phyloP scores from a whole-genome alignment of 2,797 vertebrate genomes.

The Cyclopterus lumpus region DNA sequence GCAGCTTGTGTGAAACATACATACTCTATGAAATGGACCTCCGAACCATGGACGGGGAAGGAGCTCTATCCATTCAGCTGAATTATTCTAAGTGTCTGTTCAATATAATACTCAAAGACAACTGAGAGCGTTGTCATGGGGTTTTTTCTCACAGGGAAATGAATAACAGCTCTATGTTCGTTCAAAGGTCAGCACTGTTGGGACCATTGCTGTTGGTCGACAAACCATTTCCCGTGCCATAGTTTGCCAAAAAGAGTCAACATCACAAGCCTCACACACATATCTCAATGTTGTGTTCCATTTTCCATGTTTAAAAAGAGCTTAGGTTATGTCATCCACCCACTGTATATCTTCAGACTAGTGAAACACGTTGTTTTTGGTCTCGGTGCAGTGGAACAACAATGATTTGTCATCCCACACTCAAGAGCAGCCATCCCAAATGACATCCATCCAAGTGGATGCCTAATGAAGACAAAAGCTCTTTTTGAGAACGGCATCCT shows the following conservation, averaged over 20 bases:
- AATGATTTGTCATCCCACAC: constrained; percentile 60
- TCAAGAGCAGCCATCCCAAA: constrained; percentile 51
- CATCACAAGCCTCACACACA: constrained; percentile 2
- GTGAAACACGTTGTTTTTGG: constrained; percentile 35
- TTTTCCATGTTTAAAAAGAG: constrained; percentile 22
- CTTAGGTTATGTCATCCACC: constrained; percentile 28
- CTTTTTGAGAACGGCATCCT: constrained; percentile 51
- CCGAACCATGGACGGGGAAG: no score
- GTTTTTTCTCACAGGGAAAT: no score
- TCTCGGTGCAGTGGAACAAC: constrained; percentile 44
- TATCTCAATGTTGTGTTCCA: constrained; percentile 6
- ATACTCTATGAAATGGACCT: no score
- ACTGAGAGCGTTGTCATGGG: no score
- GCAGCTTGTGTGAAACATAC: no score
- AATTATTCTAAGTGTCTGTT: no score
- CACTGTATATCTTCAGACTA: constrained; percentile 12
- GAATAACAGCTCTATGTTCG: background rate
- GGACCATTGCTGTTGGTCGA: background rate
- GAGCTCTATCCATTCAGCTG: no score
- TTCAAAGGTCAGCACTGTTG: background rate
- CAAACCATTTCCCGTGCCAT: background rate
- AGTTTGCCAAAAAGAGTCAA: background rate
- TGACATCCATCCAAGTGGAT: constrained; percentile 51
- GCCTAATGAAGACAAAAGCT: constrained; percentile 73
- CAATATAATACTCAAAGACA: no score